These are phyloP conservation scores for Parthenolecanium corni DNA, from an alignment of 2,888 invertebrate species.

Conservation along the genomic window DNA sequence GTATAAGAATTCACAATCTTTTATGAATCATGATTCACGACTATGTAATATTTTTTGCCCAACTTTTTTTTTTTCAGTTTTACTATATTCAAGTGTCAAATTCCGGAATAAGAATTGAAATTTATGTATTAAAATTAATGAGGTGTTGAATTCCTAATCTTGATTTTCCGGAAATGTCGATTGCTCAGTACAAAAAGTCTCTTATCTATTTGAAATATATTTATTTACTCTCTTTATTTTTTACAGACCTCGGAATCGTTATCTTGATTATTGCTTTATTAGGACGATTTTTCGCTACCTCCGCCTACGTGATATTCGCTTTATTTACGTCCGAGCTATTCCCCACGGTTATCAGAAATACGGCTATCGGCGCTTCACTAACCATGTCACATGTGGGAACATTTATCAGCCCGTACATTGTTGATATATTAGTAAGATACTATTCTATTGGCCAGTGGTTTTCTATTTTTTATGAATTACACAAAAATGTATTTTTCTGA, in stretches of 20 bases:
- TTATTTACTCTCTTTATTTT: not conserved
- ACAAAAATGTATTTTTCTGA: not conserved
- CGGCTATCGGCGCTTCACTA: slow-evolving; percentile 47
- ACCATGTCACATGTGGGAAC: slow-evolving; percentile 48
- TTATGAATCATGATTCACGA: too few relatives aligned
- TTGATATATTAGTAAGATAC: slow-evolving; percentile 42
- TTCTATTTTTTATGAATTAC: not conserved
- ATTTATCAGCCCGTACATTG: slow-evolving; percentile 47
- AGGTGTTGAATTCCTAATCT: not conserved
- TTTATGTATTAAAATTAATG: not conserved
- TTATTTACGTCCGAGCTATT: slow-evolving; percentile 50
- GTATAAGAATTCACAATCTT: too few relatives aligned
- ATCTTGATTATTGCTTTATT: slow-evolving; percentile 41
- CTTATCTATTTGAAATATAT: not conserved
- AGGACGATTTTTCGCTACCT: slow-evolving; percentile 46
- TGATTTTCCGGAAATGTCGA: too few relatives aligned
- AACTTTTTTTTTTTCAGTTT: too few relatives aligned
- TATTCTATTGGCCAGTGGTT: not conserved
- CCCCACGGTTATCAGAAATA: slow-evolving; percentile 47
- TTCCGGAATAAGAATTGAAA: too few relatives aligned
- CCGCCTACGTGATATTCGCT: slow-evolving; percentile 47
- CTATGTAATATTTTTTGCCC: too few relatives aligned
- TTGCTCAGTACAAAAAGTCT: too few relatives aligned
- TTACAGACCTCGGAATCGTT: not conserved
- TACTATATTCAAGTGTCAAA: too few relatives aligned